Evolutionary conservation across 2,113 vertebrate genomes (phyloP).

Genomic region (Actenoides lindsayi): DNA sequence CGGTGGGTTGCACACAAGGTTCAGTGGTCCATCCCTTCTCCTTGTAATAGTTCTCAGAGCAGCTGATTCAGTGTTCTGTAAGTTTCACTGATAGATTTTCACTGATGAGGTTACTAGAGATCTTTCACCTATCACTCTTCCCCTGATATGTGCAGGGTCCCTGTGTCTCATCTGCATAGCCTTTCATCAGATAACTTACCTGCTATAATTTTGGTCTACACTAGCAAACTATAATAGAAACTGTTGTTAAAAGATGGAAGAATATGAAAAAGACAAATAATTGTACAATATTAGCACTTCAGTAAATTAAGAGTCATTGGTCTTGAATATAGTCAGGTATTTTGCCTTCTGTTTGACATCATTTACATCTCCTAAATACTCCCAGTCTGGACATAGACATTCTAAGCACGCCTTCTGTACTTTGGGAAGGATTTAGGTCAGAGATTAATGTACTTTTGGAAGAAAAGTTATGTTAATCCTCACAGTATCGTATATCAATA

Average conservation of each 20-base stretch:
- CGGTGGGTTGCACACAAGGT: not conserved
- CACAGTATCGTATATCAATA: not conserved
- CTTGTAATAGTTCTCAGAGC: not conserved
- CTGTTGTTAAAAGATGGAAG: not conserved
- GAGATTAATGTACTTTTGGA: not conserved
- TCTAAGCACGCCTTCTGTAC: not conserved
- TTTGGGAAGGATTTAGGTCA: not conserved
- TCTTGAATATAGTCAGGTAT: not conserved
- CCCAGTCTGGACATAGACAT: not conserved
- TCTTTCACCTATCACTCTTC: not conserved
- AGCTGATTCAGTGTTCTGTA: not conserved
- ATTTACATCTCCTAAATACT: not conserved
- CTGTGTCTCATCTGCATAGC: not conserved
- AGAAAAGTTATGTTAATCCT: not conserved
- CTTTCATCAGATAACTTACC: not conserved
- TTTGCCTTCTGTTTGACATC: not conserved
- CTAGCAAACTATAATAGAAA: not conserved
- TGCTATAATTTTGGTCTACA: not conserved
- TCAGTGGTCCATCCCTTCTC: not conserved
- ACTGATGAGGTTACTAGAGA: not conserved
- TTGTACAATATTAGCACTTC: not conserved
- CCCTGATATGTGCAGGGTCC: not conserved
- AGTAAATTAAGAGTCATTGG: not conserved
- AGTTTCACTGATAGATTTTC: not conserved
- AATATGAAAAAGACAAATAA: not conserved